Percentiles rank a stretch among this genome's conserved stretches.
phyloP scores from a whole-genome alignment of 2,113 vertebrate genomes.

The Riparia riparia region DNA sequence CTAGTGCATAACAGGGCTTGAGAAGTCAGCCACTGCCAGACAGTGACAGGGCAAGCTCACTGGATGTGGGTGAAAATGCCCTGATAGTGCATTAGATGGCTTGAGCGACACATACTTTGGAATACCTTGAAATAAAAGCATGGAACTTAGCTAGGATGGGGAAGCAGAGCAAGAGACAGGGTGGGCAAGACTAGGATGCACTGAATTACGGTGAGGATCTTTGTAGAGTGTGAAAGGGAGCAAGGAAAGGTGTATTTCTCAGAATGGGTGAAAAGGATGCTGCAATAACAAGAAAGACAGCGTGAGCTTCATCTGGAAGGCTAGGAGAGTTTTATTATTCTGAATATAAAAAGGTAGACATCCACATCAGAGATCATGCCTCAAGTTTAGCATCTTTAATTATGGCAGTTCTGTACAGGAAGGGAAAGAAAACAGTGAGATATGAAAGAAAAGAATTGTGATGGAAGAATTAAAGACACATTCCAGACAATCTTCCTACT shows the following conservation, averaged over 20 bases:
- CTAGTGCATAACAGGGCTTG: not conserved
- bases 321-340: not conserved
- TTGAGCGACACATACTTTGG: not conserved
- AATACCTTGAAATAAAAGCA: not conserved
- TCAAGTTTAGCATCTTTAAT: not conserved
- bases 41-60: accelerated
- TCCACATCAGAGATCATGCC: not conserved
- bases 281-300: not conserved
- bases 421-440: not conserved
- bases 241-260: not conserved
- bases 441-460: not conserved
- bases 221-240: not conserved
- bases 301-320: not conserved
- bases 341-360: not conserved
- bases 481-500: not conserved
- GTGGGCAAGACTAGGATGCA: not conserved
- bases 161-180: not conserved
- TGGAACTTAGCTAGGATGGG: not conserved
- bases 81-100: not conserved
- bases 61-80: not conserved
- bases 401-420: not conserved
- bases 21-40: not conserved
- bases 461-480: not conserved
- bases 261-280: not conserved
- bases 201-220: not conserved